Conservation (phyloP, 64 coral and sea anemone species). For the Cladopsammia gracilis region DNA sequence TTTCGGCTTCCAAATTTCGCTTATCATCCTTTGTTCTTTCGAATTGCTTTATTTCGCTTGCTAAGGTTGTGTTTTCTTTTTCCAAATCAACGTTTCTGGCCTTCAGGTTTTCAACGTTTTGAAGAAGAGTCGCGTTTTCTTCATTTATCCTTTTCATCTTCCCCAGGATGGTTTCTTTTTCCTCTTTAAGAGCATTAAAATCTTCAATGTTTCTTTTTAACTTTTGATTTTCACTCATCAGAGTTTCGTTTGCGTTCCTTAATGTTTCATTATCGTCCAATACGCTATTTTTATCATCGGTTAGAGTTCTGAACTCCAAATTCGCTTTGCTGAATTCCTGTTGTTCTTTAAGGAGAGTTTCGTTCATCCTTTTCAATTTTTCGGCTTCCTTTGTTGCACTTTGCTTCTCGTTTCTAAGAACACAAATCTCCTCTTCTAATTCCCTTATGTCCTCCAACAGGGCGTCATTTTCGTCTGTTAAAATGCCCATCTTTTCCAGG, state of each 20-base stretch:
- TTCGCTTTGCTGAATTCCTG: background rate
- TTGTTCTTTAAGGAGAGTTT: constrained; percentile 8
- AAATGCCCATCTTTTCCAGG: background rate
- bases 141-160: constrained; percentile 3
- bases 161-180: background rate
- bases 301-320: background rate
- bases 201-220: background rate
- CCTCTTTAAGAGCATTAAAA: background rate
- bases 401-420: constrained; percentile 9
- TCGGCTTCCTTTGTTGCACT: background rate
- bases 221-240: background rate
- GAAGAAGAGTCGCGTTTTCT: background rate
- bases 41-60: background rate
- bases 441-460: background rate
- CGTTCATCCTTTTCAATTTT: background rate
- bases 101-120: background rate
- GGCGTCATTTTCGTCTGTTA: constrained; percentile 8
- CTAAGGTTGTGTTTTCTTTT: background rate
- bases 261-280: constrained; percentile 9
- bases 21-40: background rate
- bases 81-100: background rate
- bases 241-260: background rate
- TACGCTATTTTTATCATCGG: background rate
- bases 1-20: background rate
- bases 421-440: background rate